Evolutionary conservation across 2,113 vertebrate genomes (phyloP).

Genomic region (Cettia cetti): DNA sequence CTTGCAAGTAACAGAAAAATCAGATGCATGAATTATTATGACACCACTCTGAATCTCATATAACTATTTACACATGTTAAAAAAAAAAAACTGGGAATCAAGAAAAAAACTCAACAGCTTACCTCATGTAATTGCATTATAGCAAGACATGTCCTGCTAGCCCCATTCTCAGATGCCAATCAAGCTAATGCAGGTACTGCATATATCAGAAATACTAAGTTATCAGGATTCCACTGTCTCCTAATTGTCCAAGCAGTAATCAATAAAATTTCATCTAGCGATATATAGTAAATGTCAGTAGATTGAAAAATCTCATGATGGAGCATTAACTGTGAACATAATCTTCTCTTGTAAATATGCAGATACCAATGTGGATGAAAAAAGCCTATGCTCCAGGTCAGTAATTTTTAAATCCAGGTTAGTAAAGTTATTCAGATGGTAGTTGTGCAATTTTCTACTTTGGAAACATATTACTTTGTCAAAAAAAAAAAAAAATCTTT

Average conservation of each 20-base stretch:
- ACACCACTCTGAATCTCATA: not conserved
- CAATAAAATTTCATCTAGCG: not conserved
- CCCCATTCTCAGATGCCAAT: not conserved
- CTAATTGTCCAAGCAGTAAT: not conserved
- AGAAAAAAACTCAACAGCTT: not conserved
- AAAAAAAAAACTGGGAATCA: not conserved
- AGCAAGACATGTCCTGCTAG: not conserved
- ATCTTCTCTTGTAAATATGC: not conserved
- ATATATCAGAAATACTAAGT: not conserved
- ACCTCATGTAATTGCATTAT: not conserved
- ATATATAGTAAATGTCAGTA: not conserved
- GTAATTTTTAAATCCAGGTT: not conserved
- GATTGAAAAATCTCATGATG: not conserved
- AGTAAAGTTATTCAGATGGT: not conserved
- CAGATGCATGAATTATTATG: not conserved
- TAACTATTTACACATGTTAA: not conserved
- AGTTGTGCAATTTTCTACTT: not conserved
- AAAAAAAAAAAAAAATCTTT: not conserved
- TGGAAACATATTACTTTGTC: not conserved
- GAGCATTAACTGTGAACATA: not conserved
- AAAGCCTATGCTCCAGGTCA: not conserved
- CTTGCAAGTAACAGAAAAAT: not conserved
- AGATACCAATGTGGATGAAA: not conserved
- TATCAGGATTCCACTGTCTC: not conserved
- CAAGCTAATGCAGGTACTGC: not conserved